Evolutionary conservation across 1,140 invertebrate species (phyloP).

Genomic region (Mizuhopecten yessoensis): DNA sequence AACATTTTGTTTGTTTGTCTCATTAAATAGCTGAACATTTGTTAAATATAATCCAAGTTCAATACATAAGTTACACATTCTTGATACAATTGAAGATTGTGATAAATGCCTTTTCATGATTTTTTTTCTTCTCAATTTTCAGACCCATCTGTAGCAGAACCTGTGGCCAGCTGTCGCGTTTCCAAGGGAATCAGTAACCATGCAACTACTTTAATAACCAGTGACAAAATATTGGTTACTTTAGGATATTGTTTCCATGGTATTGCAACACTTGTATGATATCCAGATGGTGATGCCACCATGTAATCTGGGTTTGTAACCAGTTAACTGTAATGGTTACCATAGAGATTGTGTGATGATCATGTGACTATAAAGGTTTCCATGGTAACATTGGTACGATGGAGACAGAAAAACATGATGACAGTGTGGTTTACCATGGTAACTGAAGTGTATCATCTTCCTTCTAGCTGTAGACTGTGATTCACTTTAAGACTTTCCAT

Average conservation of each 20-base stretch:
- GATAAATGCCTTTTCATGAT: too few relatives aligned
- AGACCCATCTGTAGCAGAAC: conserved; percentile 14
- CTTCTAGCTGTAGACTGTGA: conserved; percentile 37
- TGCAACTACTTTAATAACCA: neutral
- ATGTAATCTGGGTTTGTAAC: neutral
- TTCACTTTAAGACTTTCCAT: conserved; percentile 14
- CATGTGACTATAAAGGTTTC: too few relatives aligned
- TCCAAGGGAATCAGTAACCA: neutral
- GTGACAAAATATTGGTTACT: too few relatives aligned
- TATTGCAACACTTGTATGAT: neutral
- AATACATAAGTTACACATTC: too few relatives aligned
- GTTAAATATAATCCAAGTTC: too few relatives aligned
- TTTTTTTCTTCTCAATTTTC: neutral
- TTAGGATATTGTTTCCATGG: too few relatives aligned
- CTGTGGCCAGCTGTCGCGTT: neutral
- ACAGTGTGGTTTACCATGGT: neutral
- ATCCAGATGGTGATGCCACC: too few relatives aligned
- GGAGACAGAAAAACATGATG: neutral
- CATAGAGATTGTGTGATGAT: too few relatives aligned
- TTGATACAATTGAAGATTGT: too few relatives aligned
- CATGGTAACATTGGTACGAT: neutral
- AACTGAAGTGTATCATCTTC: neutral
- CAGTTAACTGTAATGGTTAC: too few relatives aligned
- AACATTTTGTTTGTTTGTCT: too few relatives aligned
- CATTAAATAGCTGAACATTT: too few relatives aligned